A percentile compares a stretch with the other conserved stretches of the same genome.
phyloP scores from a whole-genome alignment of 2,888 invertebrate genomes.

The Diploptera punctata region DNA sequence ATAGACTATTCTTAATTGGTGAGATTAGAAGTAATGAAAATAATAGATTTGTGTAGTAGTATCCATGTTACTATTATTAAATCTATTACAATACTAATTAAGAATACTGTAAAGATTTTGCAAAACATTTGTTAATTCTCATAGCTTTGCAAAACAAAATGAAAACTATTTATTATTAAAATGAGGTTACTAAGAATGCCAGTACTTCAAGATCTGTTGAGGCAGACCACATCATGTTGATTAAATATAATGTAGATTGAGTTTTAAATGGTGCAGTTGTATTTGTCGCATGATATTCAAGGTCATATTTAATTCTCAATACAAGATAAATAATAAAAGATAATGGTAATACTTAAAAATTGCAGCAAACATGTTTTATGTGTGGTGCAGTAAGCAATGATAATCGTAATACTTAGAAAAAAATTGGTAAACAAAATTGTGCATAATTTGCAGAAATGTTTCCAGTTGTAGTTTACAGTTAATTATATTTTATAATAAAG shows the following conservation, averaged over 20 bases:
- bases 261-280: not conserved
- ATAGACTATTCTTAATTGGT: no score
- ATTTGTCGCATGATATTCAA: conserved; percentile 6
- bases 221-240: no score
- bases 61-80: not conserved
- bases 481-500: conserved; percentile 30
- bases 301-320: conserved; percentile 17
- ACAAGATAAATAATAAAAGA: not conserved
- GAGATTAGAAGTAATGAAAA: not conserved
- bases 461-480: conserved; percentile 32
- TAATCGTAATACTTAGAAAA: conserved; percentile 9
- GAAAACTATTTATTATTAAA: not conserved
- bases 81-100: not conserved
- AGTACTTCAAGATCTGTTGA: no score
- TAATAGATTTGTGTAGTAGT: not conserved
- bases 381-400: conserved; percentile 3
- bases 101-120: not conserved
- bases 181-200: not conserved
- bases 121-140: not conserved
- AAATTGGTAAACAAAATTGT: not conserved
- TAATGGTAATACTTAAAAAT: not conserved
- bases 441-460: conserved; percentile 8
- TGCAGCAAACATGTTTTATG: not conserved
- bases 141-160: not conserved
- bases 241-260: conserved; percentile 4